Conservation (phyloP, 2,888 invertebrate species). For the Trachelus tabidus region DNA sequence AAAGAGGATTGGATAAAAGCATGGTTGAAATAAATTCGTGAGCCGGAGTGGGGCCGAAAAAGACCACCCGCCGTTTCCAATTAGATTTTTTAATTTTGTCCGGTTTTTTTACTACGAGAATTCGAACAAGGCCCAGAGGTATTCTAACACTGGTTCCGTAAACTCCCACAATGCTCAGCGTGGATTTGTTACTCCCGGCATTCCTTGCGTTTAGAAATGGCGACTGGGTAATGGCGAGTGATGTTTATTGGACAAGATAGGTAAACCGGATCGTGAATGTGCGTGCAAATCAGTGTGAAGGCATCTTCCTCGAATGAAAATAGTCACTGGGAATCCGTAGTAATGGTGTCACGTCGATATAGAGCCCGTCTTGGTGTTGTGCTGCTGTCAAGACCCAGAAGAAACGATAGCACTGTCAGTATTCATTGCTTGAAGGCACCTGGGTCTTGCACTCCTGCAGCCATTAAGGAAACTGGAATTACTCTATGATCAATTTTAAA, state of each 20-base stretch:
- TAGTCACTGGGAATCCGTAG: slow-evolving; percentile 27
- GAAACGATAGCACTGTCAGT: not conserved
- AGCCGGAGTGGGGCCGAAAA: not conserved
- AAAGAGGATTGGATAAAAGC: not conserved
- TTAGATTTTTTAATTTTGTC: not conserved
- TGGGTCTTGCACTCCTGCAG: not conserved
- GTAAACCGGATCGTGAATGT: slow-evolving; percentile 58
- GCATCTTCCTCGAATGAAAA: slow-evolving; percentile 59
- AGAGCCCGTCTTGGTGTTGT: not conserved
- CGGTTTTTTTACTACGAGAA: not conserved
- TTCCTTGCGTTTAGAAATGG: not conserved
- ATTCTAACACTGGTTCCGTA: not conserved
- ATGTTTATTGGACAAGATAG: slow-evolving; percentile 63
- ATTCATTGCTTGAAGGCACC: not conserved
- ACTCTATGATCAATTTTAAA: not conserved
- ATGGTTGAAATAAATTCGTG: not conserved
- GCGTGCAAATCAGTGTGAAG: slow-evolving; percentile 41
- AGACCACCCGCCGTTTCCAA: not conserved
- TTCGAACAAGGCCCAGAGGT: not conserved
- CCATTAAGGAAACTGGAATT: not conserved
- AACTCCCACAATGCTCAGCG: not conserved
- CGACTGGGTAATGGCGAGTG: slow-evolving; percentile 32
- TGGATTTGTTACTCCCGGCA: not conserved
- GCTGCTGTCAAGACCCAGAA: slow-evolving; percentile 8
- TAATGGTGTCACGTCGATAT: slow-evolving; percentile 9